Percentiles rank a stretch among this genome's conserved stretches.
phyloP scores from a whole-genome alignment of 2,797 vertebrate genomes.

The Coreius guichenoti region DNA sequence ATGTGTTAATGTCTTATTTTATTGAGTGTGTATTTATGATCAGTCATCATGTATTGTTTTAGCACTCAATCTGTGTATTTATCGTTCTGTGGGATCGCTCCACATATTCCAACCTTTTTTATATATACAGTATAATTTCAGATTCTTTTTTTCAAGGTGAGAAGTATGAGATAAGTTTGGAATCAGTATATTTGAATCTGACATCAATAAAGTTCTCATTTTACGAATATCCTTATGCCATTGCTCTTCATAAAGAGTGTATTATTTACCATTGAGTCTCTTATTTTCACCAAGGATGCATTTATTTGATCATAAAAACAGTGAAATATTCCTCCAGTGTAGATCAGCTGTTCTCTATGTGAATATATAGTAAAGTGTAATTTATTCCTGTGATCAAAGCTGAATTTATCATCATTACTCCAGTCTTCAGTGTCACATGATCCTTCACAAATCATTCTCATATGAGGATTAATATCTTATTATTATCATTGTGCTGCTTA shows the following conservation, averaged over 20 bases:
- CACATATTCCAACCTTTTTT: conserved; percentile 62
- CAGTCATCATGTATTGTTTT: conserved; percentile 49
- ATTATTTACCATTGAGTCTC: neutral
- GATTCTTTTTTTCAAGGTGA: conserved; percentile 54
- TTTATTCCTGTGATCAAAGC: too few relatives aligned
- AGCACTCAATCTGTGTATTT: conserved; percentile 53
- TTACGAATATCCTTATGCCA: conserved; percentile 36
- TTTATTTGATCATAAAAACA: neutral
- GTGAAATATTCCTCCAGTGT: too few relatives aligned
- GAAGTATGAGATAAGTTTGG: conserved; percentile 12
- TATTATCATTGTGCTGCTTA: too few relatives aligned
- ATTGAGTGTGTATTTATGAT: conserved; percentile 63
- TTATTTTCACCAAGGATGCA: neutral
- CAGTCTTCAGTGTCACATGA: too few relatives aligned
- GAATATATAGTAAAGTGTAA: too few relatives aligned
- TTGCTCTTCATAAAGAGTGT: neutral
- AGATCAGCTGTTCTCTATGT: too few relatives aligned
- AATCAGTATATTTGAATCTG: conserved; percentile 55
- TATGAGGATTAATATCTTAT: too few relatives aligned
- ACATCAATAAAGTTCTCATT: conserved; percentile 64
- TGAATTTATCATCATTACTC: too few relatives aligned
- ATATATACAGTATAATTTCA: conserved; percentile 53
- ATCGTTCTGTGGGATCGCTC: conserved; percentile 43
- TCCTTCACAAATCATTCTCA: too few relatives aligned
- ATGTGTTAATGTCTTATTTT: conserved; percentile 48